Base-by-base conservation (phyloP, 2,888 invertebrate species). In the Brenthis daphne region DNA sequence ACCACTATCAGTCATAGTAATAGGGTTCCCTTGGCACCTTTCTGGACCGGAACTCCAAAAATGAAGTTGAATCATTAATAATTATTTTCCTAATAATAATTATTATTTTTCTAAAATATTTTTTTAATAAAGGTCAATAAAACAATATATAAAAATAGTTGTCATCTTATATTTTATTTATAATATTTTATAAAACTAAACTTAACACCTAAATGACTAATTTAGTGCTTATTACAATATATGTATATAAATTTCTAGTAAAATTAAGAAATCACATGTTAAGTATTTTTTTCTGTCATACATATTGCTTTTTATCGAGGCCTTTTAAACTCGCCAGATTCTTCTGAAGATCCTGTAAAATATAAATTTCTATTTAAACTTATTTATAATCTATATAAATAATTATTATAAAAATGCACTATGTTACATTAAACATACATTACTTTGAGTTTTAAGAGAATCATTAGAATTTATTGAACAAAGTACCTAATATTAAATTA, bases 181-280 rank as follows among this genome's bases (percentile, higher is more conserved):
- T 72, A 71, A 69, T 73, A 72, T 68, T 64, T 14, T 63, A 68
- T 71, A 69, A 70, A 74, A 58, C 58, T 75, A 74, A 69, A 50
- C 88, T 89, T 89, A 88, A 71, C 70, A 81, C 74, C 84, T 90
- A 90, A 86, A 86, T 92, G 91, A 91, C 91, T 92, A 90, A 88
- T 85, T 85, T 73, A 74, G 63, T 78, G 79, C 81, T 79, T 77
- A 83, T 80, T 80, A 79, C 78, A 80, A 80, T 77, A 78, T 79
- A 81, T 81, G 82, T 82, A 83, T 79, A 79, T 76, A 75, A 74
- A 72, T 75, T 76, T 79, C 77, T 76, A 78, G 82, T 82, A 81
- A 82, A 81, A 83, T 83, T 82, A 83, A 82, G 78, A 85, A 88
- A 90, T 90, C 90, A 90, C 91, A 90, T 81, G 81, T 85, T 87